Conservation (phyloP, 2,888 invertebrate genomes). For the Coelogynopora nodosa region DNA sequence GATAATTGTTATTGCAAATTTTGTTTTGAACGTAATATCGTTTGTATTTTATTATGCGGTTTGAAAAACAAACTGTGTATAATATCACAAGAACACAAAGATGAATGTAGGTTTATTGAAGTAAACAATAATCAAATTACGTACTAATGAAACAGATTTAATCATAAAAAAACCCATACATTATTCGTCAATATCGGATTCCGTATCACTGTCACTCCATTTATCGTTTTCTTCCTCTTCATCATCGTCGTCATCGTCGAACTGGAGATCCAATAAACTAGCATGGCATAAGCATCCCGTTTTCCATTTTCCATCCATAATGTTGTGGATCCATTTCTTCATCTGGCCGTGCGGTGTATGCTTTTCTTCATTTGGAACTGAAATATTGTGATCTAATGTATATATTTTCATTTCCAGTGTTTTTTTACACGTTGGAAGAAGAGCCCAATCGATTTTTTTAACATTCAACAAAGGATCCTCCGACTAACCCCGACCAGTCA, state of each 20-base stretch:
- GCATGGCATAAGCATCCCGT: not conserved
- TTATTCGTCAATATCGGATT: conserved; percentile 8
- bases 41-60: not conserved
- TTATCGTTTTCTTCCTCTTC: conserved; percentile 12
- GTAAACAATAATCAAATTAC: conserved; percentile 25
- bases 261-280: conserved; percentile 1
- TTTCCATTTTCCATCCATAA: not conserved
- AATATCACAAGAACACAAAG: not conserved
- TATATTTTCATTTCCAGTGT: conserved; percentile 18
- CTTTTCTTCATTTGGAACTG: conserved; percentile 7
- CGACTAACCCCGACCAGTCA: conserved; percentile 6
- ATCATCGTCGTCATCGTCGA: not conserved
- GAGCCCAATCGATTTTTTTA: conserved; percentile 9
- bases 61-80: not conserved
- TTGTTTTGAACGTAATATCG: not conserved
- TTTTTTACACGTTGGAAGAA: not conserved
- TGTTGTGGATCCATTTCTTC: not conserved
- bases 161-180: conserved; percentile 9
- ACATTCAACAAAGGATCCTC: not conserved
- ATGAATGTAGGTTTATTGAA: conserved; percentile 1
- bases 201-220: conserved; percentile 22
- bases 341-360: conserved; percentile 7
- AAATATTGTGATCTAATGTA: not conserved
- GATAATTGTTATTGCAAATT: conserved; percentile 1
- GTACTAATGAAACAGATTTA: not conserved